A percentile compares a stretch with the other conserved stretches of the same genome.
phyloP scores from a whole-genome alignment of 2,888 invertebrate genomes.

The Pterostichus niger region DNA sequence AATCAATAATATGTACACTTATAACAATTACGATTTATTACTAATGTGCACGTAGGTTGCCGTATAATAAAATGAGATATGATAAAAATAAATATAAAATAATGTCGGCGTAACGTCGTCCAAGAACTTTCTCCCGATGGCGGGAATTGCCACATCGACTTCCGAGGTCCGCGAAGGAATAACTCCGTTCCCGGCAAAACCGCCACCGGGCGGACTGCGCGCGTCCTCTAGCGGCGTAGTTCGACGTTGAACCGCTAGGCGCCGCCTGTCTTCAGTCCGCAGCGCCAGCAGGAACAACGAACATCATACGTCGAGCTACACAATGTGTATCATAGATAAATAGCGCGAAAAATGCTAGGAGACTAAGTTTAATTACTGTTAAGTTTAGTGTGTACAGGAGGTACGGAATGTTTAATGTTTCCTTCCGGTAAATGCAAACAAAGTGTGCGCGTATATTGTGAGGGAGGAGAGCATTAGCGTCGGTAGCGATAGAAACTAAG shows the following conservation, averaged over 20 bases:
- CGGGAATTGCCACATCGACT: not conserved
- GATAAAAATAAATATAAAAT: too few species aligned
- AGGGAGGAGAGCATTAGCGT: slow-evolving; percentile 17
- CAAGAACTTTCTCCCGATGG: not conserved
- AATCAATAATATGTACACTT: too few species aligned
- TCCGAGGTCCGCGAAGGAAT: slow-evolving; percentile 36
- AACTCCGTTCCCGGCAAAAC: slow-evolving; percentile 34
- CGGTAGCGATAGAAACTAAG: not conserved
- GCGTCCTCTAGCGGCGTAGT: slow-evolving; percentile 74
- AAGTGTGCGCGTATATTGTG: not conserved
- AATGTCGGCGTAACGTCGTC: not conserved
- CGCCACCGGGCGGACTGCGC: slow-evolving; percentile 68
- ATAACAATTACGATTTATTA: too few species aligned
- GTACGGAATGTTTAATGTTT: slow-evolving; percentile 26
- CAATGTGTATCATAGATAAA: slow-evolving; percentile 2
- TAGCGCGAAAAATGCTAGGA: slow-evolving; percentile 4
- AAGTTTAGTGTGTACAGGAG: slow-evolving; percentile 19
- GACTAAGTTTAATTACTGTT: slow-evolving; percentile 36
- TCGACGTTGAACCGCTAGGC: slow-evolving; percentile 74
- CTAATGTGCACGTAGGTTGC: too few species aligned
- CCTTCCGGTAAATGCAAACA: slow-evolving; percentile 53
- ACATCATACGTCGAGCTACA: not conserved
- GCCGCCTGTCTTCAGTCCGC: slow-evolving; percentile 72
- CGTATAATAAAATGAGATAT: not conserved
- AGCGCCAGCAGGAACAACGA: slow-evolving; percentile 20